Conservation (phyloP, 92 coral and sea anemone species). For the Siderastrea siderea region DNA sequence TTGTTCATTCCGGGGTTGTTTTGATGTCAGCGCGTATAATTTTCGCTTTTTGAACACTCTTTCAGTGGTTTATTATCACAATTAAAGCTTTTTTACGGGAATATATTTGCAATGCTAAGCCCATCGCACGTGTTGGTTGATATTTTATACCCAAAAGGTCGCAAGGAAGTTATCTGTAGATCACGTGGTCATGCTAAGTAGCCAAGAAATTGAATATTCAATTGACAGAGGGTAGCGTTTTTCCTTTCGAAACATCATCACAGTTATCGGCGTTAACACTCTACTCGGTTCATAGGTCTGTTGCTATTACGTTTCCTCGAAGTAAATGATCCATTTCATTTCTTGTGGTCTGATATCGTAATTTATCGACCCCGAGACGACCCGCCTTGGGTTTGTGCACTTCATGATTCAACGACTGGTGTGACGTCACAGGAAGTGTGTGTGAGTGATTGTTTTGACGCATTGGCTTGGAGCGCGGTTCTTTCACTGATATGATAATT, state of each 20-base stretch:
- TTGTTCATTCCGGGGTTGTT: conserved; percentile 23
- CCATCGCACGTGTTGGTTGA: background rate
- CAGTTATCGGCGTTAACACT: background rate
- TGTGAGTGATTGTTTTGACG: conserved; percentile 95
- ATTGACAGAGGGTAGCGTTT: background rate
- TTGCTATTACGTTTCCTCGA: background rate
- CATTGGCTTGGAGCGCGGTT: conserved; percentile 57
- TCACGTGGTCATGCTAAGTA: conserved; percentile 22
- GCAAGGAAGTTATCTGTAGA: conserved; percentile 21
- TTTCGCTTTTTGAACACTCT: background rate
- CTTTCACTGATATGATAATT: conserved; percentile 82
- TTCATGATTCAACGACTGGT: conserved; percentile 30
- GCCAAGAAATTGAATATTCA: conserved; percentile 12
- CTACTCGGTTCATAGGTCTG: background rate
- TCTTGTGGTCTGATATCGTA: conserved; percentile 26
- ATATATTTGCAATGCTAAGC: background rate
- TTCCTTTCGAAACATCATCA: background rate
- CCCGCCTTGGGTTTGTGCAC: conserved; percentile 37
- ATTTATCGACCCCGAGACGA: conserved; percentile 12
- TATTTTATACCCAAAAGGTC: background rate
- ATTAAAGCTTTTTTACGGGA: background rate
- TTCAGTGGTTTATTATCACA: background rate
- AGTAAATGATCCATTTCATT: conserved; percentile 1
- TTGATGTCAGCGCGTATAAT: background rate
- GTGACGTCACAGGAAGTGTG: conserved; percentile 94